phyloP scores from a whole-genome alignment of 1,140 invertebrate species.

The Drosophila bipectinata region DNA sequence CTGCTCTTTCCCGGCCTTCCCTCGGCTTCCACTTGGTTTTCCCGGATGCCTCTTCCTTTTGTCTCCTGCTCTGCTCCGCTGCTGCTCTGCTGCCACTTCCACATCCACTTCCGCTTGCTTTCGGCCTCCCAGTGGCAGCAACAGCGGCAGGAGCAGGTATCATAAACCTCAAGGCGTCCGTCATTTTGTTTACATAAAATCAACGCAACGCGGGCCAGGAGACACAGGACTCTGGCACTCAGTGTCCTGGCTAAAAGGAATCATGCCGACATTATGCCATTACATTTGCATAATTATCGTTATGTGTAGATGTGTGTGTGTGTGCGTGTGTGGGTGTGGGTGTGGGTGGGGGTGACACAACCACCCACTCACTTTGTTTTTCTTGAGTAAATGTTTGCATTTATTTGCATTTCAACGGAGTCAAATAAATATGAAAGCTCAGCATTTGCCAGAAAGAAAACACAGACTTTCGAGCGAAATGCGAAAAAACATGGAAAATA shows the following conservation, averaged over 20 bases:
- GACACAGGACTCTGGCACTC: slow-evolving; percentile 32
- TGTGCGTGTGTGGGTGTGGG: background rate
- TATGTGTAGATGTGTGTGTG: slow-evolving; percentile 24
- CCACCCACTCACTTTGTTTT: slow-evolving; percentile 30
- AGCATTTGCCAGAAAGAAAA: slow-evolving; percentile 17
- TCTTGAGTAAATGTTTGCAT: slow-evolving; percentile 51
- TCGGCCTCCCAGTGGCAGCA: slow-evolving; percentile 23
- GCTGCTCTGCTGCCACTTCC: background rate
- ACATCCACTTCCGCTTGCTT: slow-evolving; percentile 2
- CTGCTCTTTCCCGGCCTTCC: slow-evolving; percentile 48
- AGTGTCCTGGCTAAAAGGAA: slow-evolving; percentile 42
- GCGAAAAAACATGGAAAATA: background rate
- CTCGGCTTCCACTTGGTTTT: background rate
- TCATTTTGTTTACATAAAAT: slow-evolving; percentile 79
- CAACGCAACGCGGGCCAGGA: slow-evolving; percentile 42
- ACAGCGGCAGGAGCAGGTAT: slow-evolving; percentile 43
- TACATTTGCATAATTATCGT: slow-evolving; percentile 79
- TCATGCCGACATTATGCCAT: slow-evolving; percentile 76
- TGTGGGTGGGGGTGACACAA: slow-evolving; percentile 1
- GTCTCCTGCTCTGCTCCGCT: background rate
- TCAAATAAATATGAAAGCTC: slow-evolving; percentile 55
- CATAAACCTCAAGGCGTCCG: slow-evolving; percentile 71
- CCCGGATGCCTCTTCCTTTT: slow-evolving; percentile 2
- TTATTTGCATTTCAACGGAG: slow-evolving; percentile 72
- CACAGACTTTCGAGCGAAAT: slow-evolving; percentile 1